Conservation (phyloP, 2,113 vertebrate species). For the Notarius quadriscutis region DNA sequence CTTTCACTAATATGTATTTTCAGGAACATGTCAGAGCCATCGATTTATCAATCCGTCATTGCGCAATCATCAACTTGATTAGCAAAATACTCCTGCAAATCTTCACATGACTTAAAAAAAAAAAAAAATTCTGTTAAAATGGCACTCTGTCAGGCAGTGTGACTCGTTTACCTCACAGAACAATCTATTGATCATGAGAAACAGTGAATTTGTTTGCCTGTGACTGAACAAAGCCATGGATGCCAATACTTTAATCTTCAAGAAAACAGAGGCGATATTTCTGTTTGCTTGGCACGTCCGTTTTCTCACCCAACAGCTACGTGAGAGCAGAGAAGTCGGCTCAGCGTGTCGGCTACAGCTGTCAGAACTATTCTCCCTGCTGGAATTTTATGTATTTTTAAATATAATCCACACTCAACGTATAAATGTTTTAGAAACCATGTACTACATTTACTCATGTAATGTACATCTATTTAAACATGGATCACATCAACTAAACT, state of each 20-base stretch:
- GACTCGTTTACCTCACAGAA: not conserved
- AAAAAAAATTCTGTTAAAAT: not conserved
- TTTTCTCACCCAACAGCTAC: not conserved
- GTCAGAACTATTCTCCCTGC: slow-evolving; percentile 3
- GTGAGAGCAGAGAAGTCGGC: not conserved
- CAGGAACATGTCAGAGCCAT: not conserved
- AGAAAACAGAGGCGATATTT: slow-evolving; percentile 2
- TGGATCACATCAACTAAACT: not conserved
- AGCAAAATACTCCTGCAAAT: not conserved
- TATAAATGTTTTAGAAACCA: not conserved
- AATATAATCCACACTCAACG: not conserved
- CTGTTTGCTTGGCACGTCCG: slow-evolving; percentile 19
- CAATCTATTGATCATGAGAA: not conserved
- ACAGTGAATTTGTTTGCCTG: not conserved
- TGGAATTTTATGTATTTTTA: slow-evolving; percentile 7
- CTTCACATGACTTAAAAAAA: not conserved
- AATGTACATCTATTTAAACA: not conserved
- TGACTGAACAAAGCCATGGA: not conserved
- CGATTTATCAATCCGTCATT: not conserved
- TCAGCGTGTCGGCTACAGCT: slow-evolving; percentile 7
- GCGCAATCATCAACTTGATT: not conserved
- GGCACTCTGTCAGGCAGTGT: too few relatives aligned
- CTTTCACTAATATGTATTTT: not conserved
- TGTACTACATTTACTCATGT: not conserved
- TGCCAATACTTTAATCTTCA: slow-evolving; percentile 23